Evolutionary conservation across 2,113 vertebrate genomes (phyloP), one percentile per base, ranked within the genome.

Genomic region (Anarhynchus alexandrinus): DNA sequence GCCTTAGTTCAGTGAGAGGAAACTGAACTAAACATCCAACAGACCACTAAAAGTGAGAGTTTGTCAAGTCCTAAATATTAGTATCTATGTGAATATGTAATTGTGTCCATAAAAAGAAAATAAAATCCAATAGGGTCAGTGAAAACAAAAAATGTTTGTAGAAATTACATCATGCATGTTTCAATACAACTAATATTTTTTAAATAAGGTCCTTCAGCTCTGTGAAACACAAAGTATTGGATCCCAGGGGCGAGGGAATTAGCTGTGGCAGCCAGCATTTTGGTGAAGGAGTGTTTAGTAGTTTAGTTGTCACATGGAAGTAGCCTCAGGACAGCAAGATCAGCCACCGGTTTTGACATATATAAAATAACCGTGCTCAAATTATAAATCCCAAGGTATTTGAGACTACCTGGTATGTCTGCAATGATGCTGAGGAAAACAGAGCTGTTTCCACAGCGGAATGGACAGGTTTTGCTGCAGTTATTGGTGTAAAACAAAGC

Each of bases 341-440:
- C 84, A 82, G 57, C 81, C 73, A 67, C 43, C 82, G 69, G 2
- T 76, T 95, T 82, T 87, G 91, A 93, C 73, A 71, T 74, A 26
- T 58, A 91, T 78, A 74, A 92, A 95, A 82, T 82, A 94, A 64
- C 51, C 55, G 15, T n/a, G 55, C 51, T 91, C 72, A 81, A 84
- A 95, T 95, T 86, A 86, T 94, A 94, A 92, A 82, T 93, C 69
- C 70, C 69, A 49, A 30, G 64, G 73, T 67, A 22, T 86, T 89
- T 91, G 36, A 76, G 29, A 32, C 57, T 90, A 38, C 49, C 72
- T 82, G 58, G 21, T 38, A 20, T 45, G 58, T 86, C 90, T 88
- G 55, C 49, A 92, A 1, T 25, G 67, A 66, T 83, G 54, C 51
- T 81, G 88, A 77, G 74, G 64, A 54, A 91, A 95, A 47, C 58